These are phyloP conservation scores for Heliconius melpomene DNA, from an alignment of 1,140 invertebrate genomes.

Conservation along the genomic window DNA sequence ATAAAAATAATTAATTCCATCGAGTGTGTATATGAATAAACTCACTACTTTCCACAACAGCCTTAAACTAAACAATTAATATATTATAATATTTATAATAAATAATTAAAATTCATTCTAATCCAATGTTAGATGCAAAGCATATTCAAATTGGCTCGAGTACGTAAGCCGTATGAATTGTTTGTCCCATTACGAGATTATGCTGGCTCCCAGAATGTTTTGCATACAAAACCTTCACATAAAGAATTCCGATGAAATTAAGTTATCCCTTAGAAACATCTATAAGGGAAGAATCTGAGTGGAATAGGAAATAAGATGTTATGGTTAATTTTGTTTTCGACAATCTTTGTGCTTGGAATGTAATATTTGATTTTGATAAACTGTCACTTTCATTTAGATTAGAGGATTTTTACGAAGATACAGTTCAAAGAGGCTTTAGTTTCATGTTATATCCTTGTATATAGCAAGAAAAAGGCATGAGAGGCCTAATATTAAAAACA, in stretches of 20 bases:
- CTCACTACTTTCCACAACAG: no score
- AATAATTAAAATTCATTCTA: not conserved
- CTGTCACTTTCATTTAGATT: no score
- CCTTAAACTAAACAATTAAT: no score
- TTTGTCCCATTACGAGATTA: slow-evolving; percentile 30
- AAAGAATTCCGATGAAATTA: slow-evolving; percentile 48
- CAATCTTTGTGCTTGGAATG: not conserved
- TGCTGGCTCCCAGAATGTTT: slow-evolving; percentile 37
- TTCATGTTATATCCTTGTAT: no score
- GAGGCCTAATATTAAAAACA: no score
- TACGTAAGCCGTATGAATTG: slow-evolving; percentile 27
- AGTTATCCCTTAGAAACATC: slow-evolving; percentile 43
- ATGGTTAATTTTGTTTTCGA: not conserved
- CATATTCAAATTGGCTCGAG: slow-evolving; percentile 20
- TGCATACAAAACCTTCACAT: slow-evolving; percentile 48
- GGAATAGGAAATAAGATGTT: slow-evolving; percentile 37
- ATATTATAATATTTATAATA: not conserved
- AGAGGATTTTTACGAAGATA: no score
- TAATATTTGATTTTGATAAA: no score
- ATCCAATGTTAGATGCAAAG: slow-evolving; percentile 13
- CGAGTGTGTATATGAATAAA: no score
- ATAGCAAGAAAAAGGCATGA: no score
- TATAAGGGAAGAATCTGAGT: slow-evolving; percentile 36
- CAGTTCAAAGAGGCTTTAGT: no score
- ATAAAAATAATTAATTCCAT: no score